Evolutionary conservation across 2,113 vertebrate species (phyloP), one percentile per base, ranked within the genome.

Genomic region (Cairina moschata): DNA sequence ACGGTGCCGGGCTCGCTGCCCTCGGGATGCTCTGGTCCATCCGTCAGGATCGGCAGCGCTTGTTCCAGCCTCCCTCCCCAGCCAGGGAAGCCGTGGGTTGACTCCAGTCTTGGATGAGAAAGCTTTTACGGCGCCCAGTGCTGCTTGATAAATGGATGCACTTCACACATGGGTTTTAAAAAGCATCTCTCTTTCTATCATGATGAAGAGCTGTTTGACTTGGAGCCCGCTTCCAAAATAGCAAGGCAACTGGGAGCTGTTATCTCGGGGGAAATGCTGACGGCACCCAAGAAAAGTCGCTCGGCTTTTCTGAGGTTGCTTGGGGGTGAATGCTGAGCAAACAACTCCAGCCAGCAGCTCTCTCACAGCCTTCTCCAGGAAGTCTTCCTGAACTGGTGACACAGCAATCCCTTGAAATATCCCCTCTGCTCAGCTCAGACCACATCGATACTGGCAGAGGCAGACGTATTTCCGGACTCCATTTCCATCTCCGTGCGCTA

Each of bases 181-280:
- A 87, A 85, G 62, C 71, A 36, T 76, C 77, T 82, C 91, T 63
- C 42, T 38, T 36, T n/a, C n/a, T 36, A 32, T 40, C 3, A 2
- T 44, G 81, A 79, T 54, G 66, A 86, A 73, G 79, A 92, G 71
- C 91, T 76, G 58, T 42, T 76, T 84, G 62, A 95, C 79, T 92
- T 80, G 25, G 66, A 95, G 84, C 81, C 67, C 74, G 25, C 40
- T 69, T 69, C 84, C 87, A 71, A 90, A 90, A 63, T 2, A 92
- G 78, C 73, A 69, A 89, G 87, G 66, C 54, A 77, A 77, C 71
- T 21, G 62, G 71, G 86, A 89, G 74, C 2, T 86, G 80, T 77
- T 92, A 87, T 65, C 48, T 85, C 48, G 28, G 13, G 18, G 60
- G 67, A 76, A 67, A 71, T 42, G 78, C 38, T 82, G 85, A 58